Percentiles rank a stretch among this genome's conserved stretches.
Conservation (phyloP, 2,797 vertebrate species). For the Cygnus olor region DNA sequence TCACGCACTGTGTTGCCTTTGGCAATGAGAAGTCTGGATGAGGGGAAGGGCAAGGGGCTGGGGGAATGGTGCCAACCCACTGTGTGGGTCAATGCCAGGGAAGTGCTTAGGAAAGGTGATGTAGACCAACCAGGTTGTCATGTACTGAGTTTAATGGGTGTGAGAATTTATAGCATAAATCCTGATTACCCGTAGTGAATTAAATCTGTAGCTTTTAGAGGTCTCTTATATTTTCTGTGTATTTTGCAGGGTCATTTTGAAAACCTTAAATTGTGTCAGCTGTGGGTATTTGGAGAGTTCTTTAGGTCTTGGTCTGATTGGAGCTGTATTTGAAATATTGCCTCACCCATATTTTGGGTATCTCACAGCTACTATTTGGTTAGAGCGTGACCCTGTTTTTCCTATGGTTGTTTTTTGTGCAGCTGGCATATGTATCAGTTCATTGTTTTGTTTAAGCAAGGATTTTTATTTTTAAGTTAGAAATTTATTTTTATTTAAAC, state of each 20-base stretch:
- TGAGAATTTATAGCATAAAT: not conserved
- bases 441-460: not conserved
- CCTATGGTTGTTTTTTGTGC: not conserved
- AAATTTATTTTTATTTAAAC: not conserved
- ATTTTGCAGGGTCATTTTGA: not conserved
- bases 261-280: not conserved
- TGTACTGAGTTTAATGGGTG: not conserved
- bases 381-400: not conserved
- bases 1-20: conserved; percentile 49
- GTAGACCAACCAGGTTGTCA: conserved; percentile 15
- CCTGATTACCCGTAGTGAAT: not conserved
- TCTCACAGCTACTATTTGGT: not conserved
- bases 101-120: conserved; percentile 4
- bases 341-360: not conserved
- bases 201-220: not conserved
- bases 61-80: conserved; percentile 3
- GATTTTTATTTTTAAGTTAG: not conserved
- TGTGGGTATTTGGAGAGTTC: not conserved
- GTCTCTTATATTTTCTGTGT: not conserved
- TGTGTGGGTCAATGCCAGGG: conserved; percentile 12
- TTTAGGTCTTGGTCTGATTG: not conserved
- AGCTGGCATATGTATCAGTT: not conserved
- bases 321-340: not conserved
- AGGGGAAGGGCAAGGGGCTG: not conserved
- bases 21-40: not conserved